Evolutionary conservation across 2,113 vertebrate species (phyloP).

Genomic region (Oenanthe oenanthe): DNA sequence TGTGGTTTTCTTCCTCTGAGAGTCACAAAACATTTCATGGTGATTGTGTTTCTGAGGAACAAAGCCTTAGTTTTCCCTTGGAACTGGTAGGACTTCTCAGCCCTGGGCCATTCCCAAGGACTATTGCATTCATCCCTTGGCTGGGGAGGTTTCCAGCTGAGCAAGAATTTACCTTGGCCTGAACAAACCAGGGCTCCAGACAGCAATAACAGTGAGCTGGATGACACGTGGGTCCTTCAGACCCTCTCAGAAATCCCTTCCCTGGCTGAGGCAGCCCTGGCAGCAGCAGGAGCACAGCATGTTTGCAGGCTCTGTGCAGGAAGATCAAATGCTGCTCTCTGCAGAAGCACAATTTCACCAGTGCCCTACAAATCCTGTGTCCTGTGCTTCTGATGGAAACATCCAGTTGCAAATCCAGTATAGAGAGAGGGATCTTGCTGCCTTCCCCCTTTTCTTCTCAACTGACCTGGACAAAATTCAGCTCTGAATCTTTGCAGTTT

Average conservation of each 20-base stretch:
- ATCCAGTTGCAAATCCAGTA: neutral
- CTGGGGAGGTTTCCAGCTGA: slow-evolving; percentile 46
- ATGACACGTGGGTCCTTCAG: neutral
- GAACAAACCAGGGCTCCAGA: neutral
- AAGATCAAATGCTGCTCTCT: neutral
- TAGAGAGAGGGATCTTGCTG: neutral
- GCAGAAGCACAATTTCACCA: neutral
- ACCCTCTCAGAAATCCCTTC: neutral
- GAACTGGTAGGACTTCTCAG: neutral
- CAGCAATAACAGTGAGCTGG: neutral
- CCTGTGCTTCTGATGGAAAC: neutral
- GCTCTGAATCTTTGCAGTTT: neutral
- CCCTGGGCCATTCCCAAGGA: slow-evolving; percentile 39
- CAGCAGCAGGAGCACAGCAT: neutral
- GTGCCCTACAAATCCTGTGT: neutral
- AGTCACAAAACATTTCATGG: neutral
- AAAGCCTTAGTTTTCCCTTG: slow-evolving; percentile 30
- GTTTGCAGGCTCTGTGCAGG: neutral
- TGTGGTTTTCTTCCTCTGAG: neutral
- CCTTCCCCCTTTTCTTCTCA: neutral
- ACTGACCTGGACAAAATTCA: neutral
- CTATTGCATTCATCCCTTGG: neutral
- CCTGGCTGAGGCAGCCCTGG: neutral
- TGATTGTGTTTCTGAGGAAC: slow-evolving; percentile 15
- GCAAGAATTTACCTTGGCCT: slow-evolving; percentile 49